Evolutionary conservation across 2,113 vertebrate genomes (phyloP).

Genomic region (cattle (Bos taurus)): ARS-UCD2.0 NC_037328.1:134467501-134468000

Average conservation of each 20-base stretch:
- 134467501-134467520: background rate
- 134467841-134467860: background rate
- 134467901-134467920: background rate
- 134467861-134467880: background rate
- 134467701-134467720: background rate
- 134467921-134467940: background rate
- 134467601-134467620: background rate
- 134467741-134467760: background rate
- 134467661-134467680: background rate
- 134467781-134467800: background rate
- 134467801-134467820: background rate
- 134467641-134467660: background rate
- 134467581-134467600: background rate
- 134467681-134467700: background rate
- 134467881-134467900: background rate
- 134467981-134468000: background rate
- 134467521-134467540: rapidly evolving
- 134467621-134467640: background rate
- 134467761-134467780: background rate
- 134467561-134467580: background rate
- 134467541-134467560: background rate
- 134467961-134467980: background rate
- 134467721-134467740: background rate
- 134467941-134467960: background rate
- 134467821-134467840: background rate